phyloP scores from a whole-genome alignment of 2,888 invertebrate species.

The Sympetrum striolatum region DNA sequence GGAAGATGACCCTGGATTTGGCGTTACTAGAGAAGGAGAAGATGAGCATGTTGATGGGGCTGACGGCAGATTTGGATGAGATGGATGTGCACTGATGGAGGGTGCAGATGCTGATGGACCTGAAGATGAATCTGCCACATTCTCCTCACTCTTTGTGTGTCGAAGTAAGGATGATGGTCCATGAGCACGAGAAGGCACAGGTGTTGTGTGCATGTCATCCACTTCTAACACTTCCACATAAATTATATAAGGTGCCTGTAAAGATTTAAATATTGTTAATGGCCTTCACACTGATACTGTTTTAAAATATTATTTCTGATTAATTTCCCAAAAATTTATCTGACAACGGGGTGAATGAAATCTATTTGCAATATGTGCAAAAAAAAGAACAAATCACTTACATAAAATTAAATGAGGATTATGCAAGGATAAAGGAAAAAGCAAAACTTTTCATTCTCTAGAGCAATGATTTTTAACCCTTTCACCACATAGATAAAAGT shows the following conservation, averaged over 20 bases:
- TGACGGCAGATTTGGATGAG: slow-evolving; percentile 58
- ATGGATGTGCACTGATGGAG: slow-evolving; percentile 54
- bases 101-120: slow-evolving; percentile 54
- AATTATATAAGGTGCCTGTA: slow-evolving; percentile 93
- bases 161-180: slow-evolving; percentile 70
- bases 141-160: slow-evolving; percentile 94
- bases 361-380: too few species aligned
- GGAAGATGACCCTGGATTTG: slow-evolving; percentile 54
- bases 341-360: too few species aligned
- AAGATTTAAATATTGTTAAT: background rate
- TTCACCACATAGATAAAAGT: too few species aligned
- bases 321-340: too few species aligned
- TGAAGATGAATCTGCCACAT: slow-evolving; percentile 63
- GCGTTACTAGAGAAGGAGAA: slow-evolving; percentile 55
- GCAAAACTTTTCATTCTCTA: too few species aligned
- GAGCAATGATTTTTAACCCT: too few species aligned
- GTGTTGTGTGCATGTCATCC: slow-evolving; percentile 80
- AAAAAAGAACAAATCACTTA: too few species aligned
- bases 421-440: too few species aligned
- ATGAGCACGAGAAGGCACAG: slow-evolving; percentile 88
- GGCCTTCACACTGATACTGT: too few species aligned
- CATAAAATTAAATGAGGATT: too few species aligned
- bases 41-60: slow-evolving; percentile 65
- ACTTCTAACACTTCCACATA: slow-evolving; percentile 96
- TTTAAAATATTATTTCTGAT: too few species aligned